Percentiles rank a stretch among this genome's conserved stretches.
phyloP scores from a whole-genome alignment of 2,797 vertebrate genomes.

The Micromesistius poutassou region DNA sequence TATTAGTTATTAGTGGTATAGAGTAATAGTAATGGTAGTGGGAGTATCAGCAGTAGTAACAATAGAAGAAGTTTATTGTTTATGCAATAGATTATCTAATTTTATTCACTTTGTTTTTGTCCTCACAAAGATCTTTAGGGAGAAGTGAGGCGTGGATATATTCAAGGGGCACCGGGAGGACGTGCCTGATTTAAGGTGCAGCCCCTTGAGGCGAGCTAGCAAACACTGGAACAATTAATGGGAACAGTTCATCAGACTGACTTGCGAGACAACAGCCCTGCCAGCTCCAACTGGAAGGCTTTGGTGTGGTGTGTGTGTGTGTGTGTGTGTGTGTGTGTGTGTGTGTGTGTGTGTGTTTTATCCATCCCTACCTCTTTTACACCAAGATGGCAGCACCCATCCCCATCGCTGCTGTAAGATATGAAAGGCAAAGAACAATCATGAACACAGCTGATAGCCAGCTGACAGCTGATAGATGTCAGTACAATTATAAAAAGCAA shows the following conservation, averaged over 20 bases:
- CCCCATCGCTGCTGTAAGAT: background rate
- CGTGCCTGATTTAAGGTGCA: background rate
- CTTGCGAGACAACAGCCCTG: background rate
- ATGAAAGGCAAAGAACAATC: background rate
- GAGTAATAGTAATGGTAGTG: background rate
- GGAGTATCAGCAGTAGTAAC: background rate
- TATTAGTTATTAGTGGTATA: background rate
- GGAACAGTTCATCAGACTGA: background rate
- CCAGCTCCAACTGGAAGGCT: background rate
- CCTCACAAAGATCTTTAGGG: background rate
- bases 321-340: background rate
- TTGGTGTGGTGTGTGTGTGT: background rate
- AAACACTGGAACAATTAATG: background rate
- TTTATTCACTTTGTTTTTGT: background rate
- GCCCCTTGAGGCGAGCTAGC: background rate
- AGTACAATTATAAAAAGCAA: background rate
- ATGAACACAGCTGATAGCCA: background rate
- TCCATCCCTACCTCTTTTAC: slow-evolving; percentile 72
- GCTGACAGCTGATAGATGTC: too few relatives aligned
- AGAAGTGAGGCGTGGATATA: background rate
- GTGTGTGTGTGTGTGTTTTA: background rate
- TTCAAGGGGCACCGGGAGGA: background rate
- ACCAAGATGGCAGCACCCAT: slow-evolving; percentile 23
- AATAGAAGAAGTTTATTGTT: background rate
- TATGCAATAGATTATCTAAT: background rate